These are phyloP conservation scores for Drosophila melanica DNA, from an alignment of 1,140 invertebrate species.

Conservation along the genomic window DNA sequence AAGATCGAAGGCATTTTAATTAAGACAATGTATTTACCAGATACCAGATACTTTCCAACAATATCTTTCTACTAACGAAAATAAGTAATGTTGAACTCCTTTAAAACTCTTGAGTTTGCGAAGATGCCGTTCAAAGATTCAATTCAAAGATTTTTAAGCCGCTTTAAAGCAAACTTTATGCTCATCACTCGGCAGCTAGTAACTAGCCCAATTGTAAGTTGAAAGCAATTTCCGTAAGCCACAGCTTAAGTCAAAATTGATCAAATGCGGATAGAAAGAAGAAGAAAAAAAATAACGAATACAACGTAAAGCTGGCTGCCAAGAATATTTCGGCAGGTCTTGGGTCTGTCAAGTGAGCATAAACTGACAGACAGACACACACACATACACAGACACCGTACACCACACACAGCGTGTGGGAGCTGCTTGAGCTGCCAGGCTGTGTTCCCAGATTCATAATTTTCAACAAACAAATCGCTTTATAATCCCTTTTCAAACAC, in stretches of 20 bases:
- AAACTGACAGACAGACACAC: conserved; percentile 16
- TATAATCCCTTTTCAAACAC: conserved; percentile 81
- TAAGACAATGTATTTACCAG: too few relatives aligned
- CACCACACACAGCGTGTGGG: conserved; percentile 75
- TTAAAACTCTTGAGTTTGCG: too few relatives aligned
- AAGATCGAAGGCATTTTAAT: too few relatives aligned
- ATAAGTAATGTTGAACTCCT: too few relatives aligned
- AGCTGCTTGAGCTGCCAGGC: conserved; percentile 44
- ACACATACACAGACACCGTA: conserved; percentile 39
- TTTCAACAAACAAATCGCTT: conserved; percentile 81
- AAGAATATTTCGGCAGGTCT: conserved; percentile 38
- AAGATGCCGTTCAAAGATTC: conserved; percentile 1
- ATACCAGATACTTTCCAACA: too few relatives aligned
- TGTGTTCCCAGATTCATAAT: conserved; percentile 76
- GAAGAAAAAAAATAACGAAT: neutral
- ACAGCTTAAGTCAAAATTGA: conserved; percentile 44
- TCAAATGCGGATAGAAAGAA: conserved; percentile 20
- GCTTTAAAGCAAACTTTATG: neutral
- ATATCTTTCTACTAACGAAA: too few relatives aligned
- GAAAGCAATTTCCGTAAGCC: conserved; percentile 41
- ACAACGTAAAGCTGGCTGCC: conserved; percentile 24
- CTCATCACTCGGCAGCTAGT: neutral
- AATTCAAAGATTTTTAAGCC: conserved; percentile 13
- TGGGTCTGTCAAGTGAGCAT: conserved; percentile 13
- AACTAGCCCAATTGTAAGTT: conserved; percentile 21